Evolutionary conservation across 2,113 vertebrate species (phyloP).

Genomic region (Odontophorus gujanensis): DNA sequence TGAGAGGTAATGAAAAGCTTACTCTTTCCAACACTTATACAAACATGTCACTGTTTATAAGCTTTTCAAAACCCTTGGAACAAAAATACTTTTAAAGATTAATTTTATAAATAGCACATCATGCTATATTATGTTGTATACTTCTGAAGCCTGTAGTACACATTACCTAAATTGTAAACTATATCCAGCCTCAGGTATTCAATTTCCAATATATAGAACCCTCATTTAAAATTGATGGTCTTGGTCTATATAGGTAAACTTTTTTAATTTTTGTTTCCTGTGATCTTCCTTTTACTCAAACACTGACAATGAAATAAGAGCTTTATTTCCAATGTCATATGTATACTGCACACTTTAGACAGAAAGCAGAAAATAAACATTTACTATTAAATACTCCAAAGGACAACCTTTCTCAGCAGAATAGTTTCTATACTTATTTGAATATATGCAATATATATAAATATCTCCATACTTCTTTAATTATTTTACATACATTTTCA

Average conservation of each 20-base stretch:
- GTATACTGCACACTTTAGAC: background rate
- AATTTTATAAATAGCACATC: background rate
- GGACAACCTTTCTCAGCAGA: background rate
- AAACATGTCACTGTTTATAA: background rate
- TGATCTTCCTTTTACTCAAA: background rate
- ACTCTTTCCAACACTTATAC: background rate
- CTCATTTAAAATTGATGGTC: background rate
- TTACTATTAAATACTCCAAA: background rate
- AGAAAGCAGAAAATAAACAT: background rate
- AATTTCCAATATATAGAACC: background rate
- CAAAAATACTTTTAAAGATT: background rate
- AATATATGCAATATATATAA: background rate
- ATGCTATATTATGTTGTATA: background rate
- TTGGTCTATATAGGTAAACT: background rate
- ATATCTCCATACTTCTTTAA: background rate
- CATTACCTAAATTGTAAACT: background rate
- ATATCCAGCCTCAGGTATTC: background rate
- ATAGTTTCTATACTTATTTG: background rate
- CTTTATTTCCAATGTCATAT: background rate
- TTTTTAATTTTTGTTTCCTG: background rate
- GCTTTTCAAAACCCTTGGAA: background rate
- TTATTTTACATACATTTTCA: background rate
- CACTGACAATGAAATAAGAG: background rate
- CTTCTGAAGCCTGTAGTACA: background rate
- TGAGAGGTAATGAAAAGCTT: background rate